Percentiles rank a stretch among this genome's conserved stretches.
Conservation (phyloP, 1,140 invertebrate species). For the Argopecten irradians region DNA sequence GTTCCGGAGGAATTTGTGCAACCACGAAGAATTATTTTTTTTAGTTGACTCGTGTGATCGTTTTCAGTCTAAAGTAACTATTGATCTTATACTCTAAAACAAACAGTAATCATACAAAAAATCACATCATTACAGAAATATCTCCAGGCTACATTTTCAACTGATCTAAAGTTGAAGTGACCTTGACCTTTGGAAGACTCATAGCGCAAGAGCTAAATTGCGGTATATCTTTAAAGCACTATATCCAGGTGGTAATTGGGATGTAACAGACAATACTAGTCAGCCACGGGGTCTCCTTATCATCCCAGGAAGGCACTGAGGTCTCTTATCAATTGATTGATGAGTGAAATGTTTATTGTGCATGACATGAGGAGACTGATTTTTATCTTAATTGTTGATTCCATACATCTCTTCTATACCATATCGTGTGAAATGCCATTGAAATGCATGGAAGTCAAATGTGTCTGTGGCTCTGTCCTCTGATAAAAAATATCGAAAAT, state of each 20-base stretch:
- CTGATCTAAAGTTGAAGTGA: background rate
- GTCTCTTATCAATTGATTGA: background rate
- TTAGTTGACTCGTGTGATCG: no score
- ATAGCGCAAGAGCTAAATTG: background rate
- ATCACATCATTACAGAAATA: background rate
- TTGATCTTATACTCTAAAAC: background rate
- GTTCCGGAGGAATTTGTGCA: no score
- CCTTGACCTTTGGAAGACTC: background rate
- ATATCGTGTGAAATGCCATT: background rate
- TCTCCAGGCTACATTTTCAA: background rate
- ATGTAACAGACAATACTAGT: background rate
- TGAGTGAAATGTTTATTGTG: background rate
- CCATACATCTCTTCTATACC: no score
- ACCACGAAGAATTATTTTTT: no score
- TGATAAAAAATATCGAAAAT: no score
- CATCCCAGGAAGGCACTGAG: background rate
- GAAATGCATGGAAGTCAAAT: background rate
- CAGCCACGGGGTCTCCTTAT: background rate
- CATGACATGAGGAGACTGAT: background rate
- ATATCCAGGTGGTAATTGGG: background rate
- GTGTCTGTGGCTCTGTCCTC: no score
- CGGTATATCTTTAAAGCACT: background rate
- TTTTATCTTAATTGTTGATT: background rate
- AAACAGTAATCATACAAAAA: background rate
- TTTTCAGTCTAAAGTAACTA: no score